Base-by-base conservation (phyloP, 1,140 invertebrate species). In the Drosophila tani region DNA sequence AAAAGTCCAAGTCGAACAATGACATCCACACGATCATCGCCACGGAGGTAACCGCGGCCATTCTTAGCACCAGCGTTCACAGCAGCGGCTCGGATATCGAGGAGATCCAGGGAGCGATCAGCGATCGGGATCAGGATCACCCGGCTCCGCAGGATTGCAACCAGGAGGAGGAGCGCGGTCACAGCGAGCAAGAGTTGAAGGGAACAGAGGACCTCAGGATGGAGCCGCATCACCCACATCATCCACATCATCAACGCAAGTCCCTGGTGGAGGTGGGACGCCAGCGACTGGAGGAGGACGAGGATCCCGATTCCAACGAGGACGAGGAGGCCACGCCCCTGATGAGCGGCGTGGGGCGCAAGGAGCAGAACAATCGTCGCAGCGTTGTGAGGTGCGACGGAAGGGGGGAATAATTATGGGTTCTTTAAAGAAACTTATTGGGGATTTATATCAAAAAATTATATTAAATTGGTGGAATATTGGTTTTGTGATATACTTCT, bases 1-100 rank as follows among this genome's bases (percentile, higher is more conserved):
- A 81, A 32, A 92, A 92, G 71, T 91, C 90, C 71, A 92, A 92
- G 53, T 92, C 91, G 5, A 92, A 92, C 78, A 91, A 90, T 81
- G 91, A 92, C 59, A 87, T 92, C 49, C 87, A 90, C 71, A 91
- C 91, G 19, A 83, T 92, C 56, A 83, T 92, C 53, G 69, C 88
- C 46, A 85, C 81, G 55, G 91, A 91, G 53, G 79, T 87, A 27
- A 90, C 85, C 19, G 60, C 70, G 45, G 76, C 86, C 45, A 58
- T 88, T 0, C 65, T 79, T 11, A 75, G 60, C 65, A 81, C 53
- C 68, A 71, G 53, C 8, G 69, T 58, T 27, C 64, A 56, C 41
- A 69, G 60, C 73, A 85, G 38, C 64, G 67, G 38, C 24, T 76
- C 73, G 62, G 74, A 60, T 17, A 32, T 59, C 24, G 64, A 63